Percentiles rank a stretch among this genome's conserved stretches.
Evolutionary conservation across 1,140 invertebrate species (phyloP).

Genomic region (Hylaeus anthracinus): DNA sequence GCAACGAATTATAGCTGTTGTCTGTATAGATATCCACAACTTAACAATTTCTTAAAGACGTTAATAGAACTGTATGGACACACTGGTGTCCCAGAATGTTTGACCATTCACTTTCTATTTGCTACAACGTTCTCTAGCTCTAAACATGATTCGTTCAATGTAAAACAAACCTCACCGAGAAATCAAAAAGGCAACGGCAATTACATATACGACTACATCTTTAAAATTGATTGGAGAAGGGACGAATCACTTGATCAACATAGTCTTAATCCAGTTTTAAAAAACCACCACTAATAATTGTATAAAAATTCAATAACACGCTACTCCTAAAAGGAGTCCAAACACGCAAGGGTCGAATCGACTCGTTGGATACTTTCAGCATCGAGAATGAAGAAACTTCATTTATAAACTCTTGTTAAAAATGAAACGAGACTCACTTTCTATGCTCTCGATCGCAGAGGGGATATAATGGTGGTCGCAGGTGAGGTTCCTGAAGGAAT

Average conservation of each 20-base stretch:
- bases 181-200: too few species aligned
- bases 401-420: background rate
- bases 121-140: background rate
- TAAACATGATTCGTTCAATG: background rate
- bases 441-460: slow-evolving; percentile 68
- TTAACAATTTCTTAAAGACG: background rate
- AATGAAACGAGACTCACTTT: slow-evolving; percentile 68
- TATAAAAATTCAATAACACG: too few species aligned
- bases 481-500: slow-evolving; percentile 63
- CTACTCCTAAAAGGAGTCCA: too few species aligned
- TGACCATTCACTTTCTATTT: slow-evolving; percentile 38
- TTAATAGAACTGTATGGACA: background rate
- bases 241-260: too few species aligned
- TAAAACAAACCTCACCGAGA: background rate
- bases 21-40: too few species aligned
- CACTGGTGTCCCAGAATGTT: background rate
- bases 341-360: too few species aligned
- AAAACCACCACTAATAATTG: too few species aligned
- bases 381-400: background rate
- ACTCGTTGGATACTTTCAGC: too few species aligned
- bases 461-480: slow-evolving; percentile 70
- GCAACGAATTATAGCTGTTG: too few species aligned
- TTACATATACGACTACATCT: too few species aligned
- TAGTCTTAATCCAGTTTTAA: too few species aligned
- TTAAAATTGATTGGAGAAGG: too few species aligned